These are phyloP conservation scores for Menidia beryllina DNA, from an alignment of 2,113 vertebrate genomes.

Conservation along the genomic window DNA sequence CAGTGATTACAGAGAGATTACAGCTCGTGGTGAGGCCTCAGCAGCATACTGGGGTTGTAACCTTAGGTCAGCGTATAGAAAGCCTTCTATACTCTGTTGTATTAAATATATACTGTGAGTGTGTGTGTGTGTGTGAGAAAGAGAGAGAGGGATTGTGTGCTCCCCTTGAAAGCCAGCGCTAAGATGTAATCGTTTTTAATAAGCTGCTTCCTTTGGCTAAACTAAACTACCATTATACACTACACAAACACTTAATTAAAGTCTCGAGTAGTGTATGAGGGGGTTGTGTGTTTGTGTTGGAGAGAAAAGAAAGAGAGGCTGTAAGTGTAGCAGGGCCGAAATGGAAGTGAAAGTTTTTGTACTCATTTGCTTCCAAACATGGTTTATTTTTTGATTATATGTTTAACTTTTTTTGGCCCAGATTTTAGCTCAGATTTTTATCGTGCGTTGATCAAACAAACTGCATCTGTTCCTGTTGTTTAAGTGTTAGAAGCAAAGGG, in stretches of 20 bases:
- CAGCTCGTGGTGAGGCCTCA: slow-evolving; percentile 25
- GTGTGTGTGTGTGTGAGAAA: slow-evolving; percentile 2
- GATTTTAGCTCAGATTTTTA: background rate
- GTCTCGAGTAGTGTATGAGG: slow-evolving; percentile 28
- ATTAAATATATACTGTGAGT: slow-evolving; percentile 2
- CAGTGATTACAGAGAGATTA: slow-evolving; percentile 40
- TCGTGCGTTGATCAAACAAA: background rate
- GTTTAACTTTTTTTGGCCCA: background rate
- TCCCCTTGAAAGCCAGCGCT: slow-evolving; percentile 37
- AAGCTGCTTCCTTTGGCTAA: slow-evolving; percentile 66
- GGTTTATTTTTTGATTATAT: background rate
- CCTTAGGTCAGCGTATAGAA: slow-evolving; percentile 39
- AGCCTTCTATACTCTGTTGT: slow-evolving; percentile 2
- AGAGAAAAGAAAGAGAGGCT: background rate
- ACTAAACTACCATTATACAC: slow-evolving; percentile 66
- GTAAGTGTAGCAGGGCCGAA: slow-evolving; percentile 2
- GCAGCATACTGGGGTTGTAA: slow-evolving; percentile 14
- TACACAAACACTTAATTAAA: slow-evolving; percentile 74
- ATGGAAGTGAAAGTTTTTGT: background rate
- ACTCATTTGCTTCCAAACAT: background rate
- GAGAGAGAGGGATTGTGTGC: slow-evolving; percentile 40
- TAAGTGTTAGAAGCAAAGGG: background rate
- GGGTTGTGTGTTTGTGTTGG: slow-evolving; percentile 23
- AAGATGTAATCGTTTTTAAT: slow-evolving; percentile 75
- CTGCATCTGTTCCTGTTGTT: too few species aligned